Percentiles rank a stretch among this genome's conserved stretches.
phyloP scores from a whole-genome alignment of 92 coral and sea anemone genomes.

The Siderastrea radians region DNA sequence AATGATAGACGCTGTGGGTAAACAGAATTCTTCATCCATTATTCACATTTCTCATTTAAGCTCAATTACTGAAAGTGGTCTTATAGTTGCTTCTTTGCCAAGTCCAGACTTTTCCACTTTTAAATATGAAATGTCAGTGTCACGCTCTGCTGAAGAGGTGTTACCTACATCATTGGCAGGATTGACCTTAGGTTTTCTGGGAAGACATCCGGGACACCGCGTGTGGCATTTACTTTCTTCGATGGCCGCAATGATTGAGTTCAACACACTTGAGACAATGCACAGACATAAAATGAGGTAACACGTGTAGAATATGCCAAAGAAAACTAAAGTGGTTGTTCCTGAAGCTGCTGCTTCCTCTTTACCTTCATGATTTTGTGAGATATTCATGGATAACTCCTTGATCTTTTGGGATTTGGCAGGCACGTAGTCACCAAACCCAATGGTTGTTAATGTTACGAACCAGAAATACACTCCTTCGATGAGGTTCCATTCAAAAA shows the following conservation, averaged over 20 bases:
- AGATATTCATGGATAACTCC: neutral
- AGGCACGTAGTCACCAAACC: conserved; percentile 46
- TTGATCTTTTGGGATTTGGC: neutral
- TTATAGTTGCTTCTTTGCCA: neutral
- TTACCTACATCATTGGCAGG: neutral
- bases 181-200: neutral
- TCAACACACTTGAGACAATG: conserved; percentile 52
- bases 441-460: conserved; percentile 52
- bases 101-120: neutral
- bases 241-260: conserved; percentile 27
- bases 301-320: neutral
- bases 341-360: no score
- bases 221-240: conserved; percentile 30
- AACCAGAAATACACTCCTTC: conserved; percentile 59
- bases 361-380: neutral
- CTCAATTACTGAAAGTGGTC: neutral
- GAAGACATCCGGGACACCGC: neutral
- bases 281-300: conserved; percentile 31
- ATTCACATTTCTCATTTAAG: neutral
- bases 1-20: no score
- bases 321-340: neutral
- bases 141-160: neutral
- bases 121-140: neutral
- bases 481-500: conserved; percentile 18
- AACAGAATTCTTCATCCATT: no score